phyloP scores from a whole-genome alignment of 2,888 invertebrate genomes.

The Hypsopygia costalis region DNA sequence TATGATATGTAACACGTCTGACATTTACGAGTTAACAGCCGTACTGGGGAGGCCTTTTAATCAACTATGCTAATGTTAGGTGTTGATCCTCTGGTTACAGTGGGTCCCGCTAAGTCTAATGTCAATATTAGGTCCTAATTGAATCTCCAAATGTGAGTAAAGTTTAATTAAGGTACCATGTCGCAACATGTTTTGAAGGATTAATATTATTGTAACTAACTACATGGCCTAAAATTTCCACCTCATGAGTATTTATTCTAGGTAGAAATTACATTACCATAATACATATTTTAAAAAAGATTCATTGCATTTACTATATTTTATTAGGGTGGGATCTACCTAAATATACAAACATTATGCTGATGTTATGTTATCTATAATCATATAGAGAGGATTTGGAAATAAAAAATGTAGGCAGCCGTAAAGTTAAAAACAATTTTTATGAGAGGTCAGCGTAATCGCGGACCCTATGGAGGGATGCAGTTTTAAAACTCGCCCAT shows the following conservation, averaged over 20 bases:
- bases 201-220: conserved; percentile 21
- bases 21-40: conserved; percentile 76
- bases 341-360: background rate
- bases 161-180: conserved; percentile 58
- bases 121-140: conserved; percentile 72
- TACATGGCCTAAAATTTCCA: background rate
- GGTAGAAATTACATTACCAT: background rate
- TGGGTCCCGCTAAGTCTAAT: conserved; percentile 53
- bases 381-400: background rate
- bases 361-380: background rate
- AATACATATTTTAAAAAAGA: no score
- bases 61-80: conserved; percentile 78
- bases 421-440: conserved; percentile 28
- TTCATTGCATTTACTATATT: no score
- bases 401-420: background rate
- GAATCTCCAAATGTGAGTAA: conserved; percentile 61
- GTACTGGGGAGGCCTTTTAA: conserved; percentile 72
- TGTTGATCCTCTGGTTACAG: conserved; percentile 57
- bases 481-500: conserved; percentile 58
- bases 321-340: no score
- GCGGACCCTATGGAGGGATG: conserved; percentile 33
- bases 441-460: conserved; percentile 36
- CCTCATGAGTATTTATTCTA: background rate
- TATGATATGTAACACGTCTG: conserved; percentile 73
- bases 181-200: conserved; percentile 28